phyloP scores from a whole-genome alignment of 2,888 invertebrate genomes.

The Epinotia demarniana region DNA sequence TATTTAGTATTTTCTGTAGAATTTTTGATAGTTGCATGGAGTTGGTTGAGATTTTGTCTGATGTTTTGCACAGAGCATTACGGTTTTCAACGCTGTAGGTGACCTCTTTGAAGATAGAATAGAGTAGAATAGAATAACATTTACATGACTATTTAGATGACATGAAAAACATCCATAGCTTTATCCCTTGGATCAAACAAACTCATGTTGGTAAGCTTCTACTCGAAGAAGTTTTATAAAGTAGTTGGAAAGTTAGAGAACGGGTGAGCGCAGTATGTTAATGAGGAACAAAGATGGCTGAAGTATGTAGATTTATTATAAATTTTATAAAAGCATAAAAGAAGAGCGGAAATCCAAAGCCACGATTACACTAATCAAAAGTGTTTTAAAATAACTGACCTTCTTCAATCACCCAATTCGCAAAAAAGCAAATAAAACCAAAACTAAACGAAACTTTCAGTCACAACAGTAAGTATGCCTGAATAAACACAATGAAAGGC shows the following conservation, averaged over 20 bases:
- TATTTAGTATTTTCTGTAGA: too few species aligned
- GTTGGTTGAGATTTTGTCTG: background rate
- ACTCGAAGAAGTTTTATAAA: background rate
- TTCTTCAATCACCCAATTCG: background rate
- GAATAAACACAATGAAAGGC: conserved; percentile 3
- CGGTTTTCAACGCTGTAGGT: background rate
- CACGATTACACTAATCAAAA: background rate
- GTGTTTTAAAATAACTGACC: background rate
- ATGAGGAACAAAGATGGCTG: background rate
- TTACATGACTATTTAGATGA: too few species aligned
- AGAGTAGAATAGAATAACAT: too few species aligned
- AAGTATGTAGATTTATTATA: background rate
- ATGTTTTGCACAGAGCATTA: background rate
- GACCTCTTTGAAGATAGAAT: background rate
- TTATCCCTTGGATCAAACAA: background rate
- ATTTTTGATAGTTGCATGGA: background rate
- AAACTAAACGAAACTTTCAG: conserved; percentile 12
- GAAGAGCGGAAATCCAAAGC: background rate
- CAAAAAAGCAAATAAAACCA: background rate
- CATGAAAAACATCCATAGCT: background rate
- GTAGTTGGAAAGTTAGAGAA: background rate
- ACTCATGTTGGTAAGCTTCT: background rate
- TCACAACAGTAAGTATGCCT: background rate
- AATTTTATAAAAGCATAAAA: background rate
- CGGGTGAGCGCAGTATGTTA: background rate